These are phyloP conservation scores for Drosophila nigricruria DNA, from an alignment of 2,888 invertebrate genomes.

Conservation along the genomic window DNA sequence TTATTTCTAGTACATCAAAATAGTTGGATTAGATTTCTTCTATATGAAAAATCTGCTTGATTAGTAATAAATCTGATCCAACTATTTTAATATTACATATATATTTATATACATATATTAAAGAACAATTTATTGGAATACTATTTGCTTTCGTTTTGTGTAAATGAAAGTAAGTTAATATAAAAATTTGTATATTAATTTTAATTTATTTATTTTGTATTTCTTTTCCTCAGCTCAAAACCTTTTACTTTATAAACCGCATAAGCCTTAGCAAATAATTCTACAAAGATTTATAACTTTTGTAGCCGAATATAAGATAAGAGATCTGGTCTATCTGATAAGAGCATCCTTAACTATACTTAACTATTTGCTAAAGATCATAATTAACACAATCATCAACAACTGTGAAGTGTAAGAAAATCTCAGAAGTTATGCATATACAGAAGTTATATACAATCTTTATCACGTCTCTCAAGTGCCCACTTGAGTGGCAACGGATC, in stretches of 20 bases:
- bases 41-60: neutral
- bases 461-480: slow-evolving; percentile 7
- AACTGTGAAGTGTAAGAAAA: slow-evolving; percentile 1
- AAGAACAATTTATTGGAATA: neutral
- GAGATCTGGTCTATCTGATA: slow-evolving; percentile 7
- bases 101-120: no score
- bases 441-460: no score
- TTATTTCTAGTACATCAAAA: neutral
- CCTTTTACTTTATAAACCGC: neutral
- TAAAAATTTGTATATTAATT: neutral
- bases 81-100: no score
- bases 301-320: neutral
- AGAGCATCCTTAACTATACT: neutral
- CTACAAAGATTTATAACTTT: neutral
- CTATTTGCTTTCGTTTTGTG: neutral
- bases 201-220: neutral
- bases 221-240: neutral
- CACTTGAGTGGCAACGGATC: slow-evolving; percentile 16
- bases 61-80: no score
- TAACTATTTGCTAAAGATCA: neutral
- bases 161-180: neutral
- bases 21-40: neutral
- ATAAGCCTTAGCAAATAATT: neutral
- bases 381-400: neutral
- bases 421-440: neutral